Conservation (phyloP, 2,113 vertebrate species). For the Sarotherodon lohbergeri region DNA sequence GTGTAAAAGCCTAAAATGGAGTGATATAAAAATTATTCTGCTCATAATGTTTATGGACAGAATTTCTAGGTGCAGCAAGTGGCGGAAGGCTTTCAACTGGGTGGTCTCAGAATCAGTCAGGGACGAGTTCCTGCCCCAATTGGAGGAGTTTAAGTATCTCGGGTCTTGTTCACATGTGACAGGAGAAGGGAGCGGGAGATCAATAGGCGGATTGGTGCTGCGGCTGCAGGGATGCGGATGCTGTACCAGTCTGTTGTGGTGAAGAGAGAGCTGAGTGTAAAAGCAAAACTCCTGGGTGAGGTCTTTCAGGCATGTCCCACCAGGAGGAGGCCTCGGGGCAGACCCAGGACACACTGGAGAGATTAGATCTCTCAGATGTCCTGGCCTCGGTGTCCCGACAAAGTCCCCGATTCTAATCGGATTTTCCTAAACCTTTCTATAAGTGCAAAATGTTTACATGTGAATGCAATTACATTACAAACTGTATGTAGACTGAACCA, state of each 20-base stretch:
- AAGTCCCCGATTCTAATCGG: accelerated
- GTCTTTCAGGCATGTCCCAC: neutral
- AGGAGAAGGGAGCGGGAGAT: neutral
- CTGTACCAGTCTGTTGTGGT: accelerated
- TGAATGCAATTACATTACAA: neutral
- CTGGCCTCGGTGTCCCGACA: neutral
- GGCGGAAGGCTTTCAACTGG: accelerated
- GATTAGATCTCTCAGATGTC: neutral
- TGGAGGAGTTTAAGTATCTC: neutral
- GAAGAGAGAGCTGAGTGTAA: neutral
- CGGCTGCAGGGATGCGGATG: accelerated
- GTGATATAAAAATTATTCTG: neutral
- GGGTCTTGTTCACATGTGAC: neutral
- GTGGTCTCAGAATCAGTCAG: neutral
- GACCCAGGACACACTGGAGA: neutral
- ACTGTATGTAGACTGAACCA: neutral
- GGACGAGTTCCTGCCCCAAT: neutral
- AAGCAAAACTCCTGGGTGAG: neutral
- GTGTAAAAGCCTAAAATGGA: neutral
- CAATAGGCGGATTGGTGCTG: neutral
- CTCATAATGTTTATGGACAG: neutral
- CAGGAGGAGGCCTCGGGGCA: accelerated
- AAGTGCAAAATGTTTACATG: neutral
- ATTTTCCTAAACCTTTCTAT: neutral
- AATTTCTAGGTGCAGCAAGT: neutral